A percentile compares a stretch with the other conserved stretches of the same genome.
phyloP scores from a whole-genome alignment of 2,888 invertebrate genomes.

The Nudaria mundana region DNA sequence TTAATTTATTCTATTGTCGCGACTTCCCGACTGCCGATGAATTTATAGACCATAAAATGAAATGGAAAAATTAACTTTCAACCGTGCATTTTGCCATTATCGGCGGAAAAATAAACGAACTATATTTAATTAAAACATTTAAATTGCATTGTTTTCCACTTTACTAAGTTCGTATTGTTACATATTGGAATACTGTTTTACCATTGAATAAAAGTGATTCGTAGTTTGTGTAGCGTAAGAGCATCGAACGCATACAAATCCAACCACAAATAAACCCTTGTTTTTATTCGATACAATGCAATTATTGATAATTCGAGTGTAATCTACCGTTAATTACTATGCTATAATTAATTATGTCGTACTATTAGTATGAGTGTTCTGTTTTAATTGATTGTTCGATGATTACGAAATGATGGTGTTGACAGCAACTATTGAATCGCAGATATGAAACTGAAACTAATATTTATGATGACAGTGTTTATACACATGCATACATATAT shows the following conservation, averaged over 20 bases:
- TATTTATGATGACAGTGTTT: too few species aligned
- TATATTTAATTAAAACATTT: constrained; percentile 68
- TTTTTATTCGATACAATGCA: constrained; percentile 35
- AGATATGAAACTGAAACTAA: constrained; percentile 1
- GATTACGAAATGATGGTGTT: constrained; percentile 18
- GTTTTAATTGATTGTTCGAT: constrained; percentile 25
- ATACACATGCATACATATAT: too few species aligned
- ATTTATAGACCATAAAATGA: constrained; percentile 19
- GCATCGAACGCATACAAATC: constrained; percentile 28
- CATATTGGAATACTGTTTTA: too few species aligned
- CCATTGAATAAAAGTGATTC: constrained; percentile 62
- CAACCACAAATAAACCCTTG: constrained; percentile 33
- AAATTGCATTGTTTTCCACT: constrained; percentile 69
- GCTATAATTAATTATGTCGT: constrained; percentile 32
- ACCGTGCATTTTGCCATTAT: constrained; percentile 15
- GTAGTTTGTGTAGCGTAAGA: constrained; percentile 50
- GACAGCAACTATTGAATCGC: background rate
- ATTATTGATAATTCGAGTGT: constrained; percentile 37
- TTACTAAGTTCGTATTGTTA: constrained; percentile 67
- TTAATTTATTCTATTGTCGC: constrained; percentile 23
- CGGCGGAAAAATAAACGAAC: constrained; percentile 26
- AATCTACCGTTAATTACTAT: constrained; percentile 33
- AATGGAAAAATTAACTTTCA: constrained; percentile 17
- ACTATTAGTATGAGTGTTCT: constrained; percentile 27
- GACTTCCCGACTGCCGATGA: constrained; percentile 8